Evolutionary conservation across 2,797 vertebrate species (phyloP).

Genomic region (Urophycis tenuis): DNA sequence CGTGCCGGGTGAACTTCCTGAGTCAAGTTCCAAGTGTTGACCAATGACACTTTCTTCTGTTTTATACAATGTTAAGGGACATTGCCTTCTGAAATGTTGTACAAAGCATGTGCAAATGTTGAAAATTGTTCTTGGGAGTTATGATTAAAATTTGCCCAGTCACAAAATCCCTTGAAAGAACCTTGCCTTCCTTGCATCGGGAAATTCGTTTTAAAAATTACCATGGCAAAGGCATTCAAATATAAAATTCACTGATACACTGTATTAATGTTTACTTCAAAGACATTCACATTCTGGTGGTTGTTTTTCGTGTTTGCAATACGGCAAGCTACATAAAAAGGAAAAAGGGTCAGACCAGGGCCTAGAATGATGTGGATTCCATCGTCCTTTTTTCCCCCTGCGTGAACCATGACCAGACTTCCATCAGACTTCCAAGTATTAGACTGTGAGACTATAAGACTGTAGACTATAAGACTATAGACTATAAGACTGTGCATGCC

Average conservation of each 20-base stretch:
- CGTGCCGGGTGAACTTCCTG: conserved; percentile 25
- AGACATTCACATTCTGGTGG: background rate
- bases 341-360: background rate
- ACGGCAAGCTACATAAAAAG: background rate
- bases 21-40: conserved; percentile 26
- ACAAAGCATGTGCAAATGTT: conserved; percentile 39
- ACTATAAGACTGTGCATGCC: background rate
- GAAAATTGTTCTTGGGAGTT: conserved; percentile 47
- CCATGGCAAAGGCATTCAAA: background rate
- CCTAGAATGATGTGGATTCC: background rate
- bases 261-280: background rate
- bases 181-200: background rate
- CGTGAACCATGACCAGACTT: too few species aligned
- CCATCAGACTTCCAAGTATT: background rate
- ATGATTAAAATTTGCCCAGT: conserved; percentile 39
- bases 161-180: conserved; percentile 9
- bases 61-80: conserved; percentile 20
- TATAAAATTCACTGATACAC: background rate
- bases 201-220: background rate
- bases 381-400: too few species aligned
- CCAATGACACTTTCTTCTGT: conserved; percentile 22
- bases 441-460: too few species aligned
- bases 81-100: conserved; percentile 30
- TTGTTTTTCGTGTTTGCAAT: background rate
- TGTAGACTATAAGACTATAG: too few species aligned